Base-by-base conservation (phyloP, 2,888 invertebrate species). In the Ypsolopha sequella region DNA sequence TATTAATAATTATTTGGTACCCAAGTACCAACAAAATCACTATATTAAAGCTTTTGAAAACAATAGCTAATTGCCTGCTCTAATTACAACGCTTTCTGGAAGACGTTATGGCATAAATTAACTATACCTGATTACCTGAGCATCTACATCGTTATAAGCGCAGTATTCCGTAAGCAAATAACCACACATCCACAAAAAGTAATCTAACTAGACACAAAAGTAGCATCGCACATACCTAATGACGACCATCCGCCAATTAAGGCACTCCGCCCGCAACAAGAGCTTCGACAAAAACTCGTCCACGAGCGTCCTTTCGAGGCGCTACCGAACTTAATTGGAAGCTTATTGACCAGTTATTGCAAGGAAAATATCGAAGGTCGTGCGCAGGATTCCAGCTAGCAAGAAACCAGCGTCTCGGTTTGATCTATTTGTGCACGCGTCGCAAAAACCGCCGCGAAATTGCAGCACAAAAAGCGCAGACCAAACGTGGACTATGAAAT, bases 251-350 rank as follows among this genome's bases (percentile, higher is more conserved):
- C 79, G 80, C 76, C 81, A 82, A 82, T 82, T 84, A 84, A 79
- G 67, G 60, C 55, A 54, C 61, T 35, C 7, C 11, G 35, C n/a
- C 34, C 48, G 43, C 46, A 50, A 35, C 44, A 51, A 43, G 14
- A 41, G 45, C 34, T 38, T 41, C 49, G 73, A 78, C 80, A 85
- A 85, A 85, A 85, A 85, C 77, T 80, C 62, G 81, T 72, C 73
- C 58, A 14, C 14, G 11, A 64, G 60, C 70, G 60, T 63, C 65
- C 66, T 66, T 68, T 64, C 70, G 72, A 79, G 80, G 84, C 80
- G 82, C 84, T 81, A 76, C 80, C 79, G 75, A 80, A 78, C 76
- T 80, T 84, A 84, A 85, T 84, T 85, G 80, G 80, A 68, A 65
- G 62, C 73, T 76, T 76, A 76, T 76, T 70, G 78, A 67, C 70